phyloP scores from a whole-genome alignment of 2,113 vertebrate species.

The Oryzias woworae region DNA sequence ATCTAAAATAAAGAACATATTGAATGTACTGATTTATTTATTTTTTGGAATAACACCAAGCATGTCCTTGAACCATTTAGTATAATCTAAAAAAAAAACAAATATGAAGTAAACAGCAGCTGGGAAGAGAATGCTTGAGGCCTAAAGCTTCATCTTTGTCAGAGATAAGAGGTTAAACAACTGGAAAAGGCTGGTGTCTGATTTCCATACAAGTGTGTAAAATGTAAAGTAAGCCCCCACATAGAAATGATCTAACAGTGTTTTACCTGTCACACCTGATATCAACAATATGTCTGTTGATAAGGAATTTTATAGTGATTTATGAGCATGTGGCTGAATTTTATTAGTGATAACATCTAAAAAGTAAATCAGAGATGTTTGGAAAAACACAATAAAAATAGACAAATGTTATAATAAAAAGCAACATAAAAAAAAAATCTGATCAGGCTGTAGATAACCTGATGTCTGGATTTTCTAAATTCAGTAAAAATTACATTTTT shows the following conservation, averaged over 20 bases:
- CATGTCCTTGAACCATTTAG: not conserved
- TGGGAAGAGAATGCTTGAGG: not conserved
- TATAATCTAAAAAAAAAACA: slow-evolving; percentile 16
- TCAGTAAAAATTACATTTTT: too few relatives aligned
- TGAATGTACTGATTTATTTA: slow-evolving; percentile 9
- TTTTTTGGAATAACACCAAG: slow-evolving; percentile 43
- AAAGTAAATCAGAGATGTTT: too few relatives aligned
- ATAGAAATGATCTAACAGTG: not conserved
- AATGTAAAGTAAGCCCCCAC: not conserved
- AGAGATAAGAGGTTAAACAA: not conserved
- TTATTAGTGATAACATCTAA: too few relatives aligned
- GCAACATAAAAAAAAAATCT: too few relatives aligned
- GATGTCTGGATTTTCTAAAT: too few relatives aligned
- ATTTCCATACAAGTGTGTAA: not conserved
- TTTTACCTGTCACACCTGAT: not conserved
- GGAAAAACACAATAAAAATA: too few relatives aligned
- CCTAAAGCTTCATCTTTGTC: not conserved
- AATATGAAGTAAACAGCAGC: not conserved
- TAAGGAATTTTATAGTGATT: not conserved
- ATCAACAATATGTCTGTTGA: not conserved
- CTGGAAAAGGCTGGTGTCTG: not conserved
- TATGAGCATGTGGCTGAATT: not conserved
- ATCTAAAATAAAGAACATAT: slow-evolving; percentile 28
- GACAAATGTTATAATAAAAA: too few relatives aligned
- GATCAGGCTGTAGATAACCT: too few relatives aligned